Percentiles rank a stretch among this genome's conserved stretches.
Evolutionary conservation across 2,888 invertebrate genomes (phyloP).

Genomic region (Erebia epiphron): DNA sequence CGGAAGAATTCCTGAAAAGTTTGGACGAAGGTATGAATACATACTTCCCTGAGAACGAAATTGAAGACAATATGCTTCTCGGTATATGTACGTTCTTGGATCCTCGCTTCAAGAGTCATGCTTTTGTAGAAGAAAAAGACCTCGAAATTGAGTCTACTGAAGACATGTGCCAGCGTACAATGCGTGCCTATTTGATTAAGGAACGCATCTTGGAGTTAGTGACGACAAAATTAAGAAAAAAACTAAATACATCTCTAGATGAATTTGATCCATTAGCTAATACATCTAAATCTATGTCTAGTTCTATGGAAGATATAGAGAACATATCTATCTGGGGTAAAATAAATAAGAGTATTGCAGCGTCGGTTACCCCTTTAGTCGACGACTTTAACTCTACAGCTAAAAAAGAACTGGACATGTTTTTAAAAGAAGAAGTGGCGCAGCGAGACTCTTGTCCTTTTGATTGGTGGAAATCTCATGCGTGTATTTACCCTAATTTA

Average conservation of each 20-base stretch:
- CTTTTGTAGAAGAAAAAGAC: slow-evolving; percentile 21
- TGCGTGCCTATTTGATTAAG: slow-evolving; percentile 8
- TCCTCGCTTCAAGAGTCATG: slow-evolving; percentile 32
- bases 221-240: background rate
- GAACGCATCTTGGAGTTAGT: background rate
- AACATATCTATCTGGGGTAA: slow-evolving; percentile 33
- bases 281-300: background rate
- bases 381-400: slow-evolving; percentile 7
- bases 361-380: background rate
- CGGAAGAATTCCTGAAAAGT: background rate
- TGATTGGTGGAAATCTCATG: slow-evolving; percentile 34
- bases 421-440: slow-evolving; percentile 24
- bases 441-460: slow-evolving; percentile 19
- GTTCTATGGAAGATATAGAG: slow-evolving; percentile 16
- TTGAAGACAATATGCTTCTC: slow-evolving; percentile 30
- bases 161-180: slow-evolving; percentile 10
- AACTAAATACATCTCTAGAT: background rate
- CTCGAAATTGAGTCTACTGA: background rate
- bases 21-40: slow-evolving; percentile 24
- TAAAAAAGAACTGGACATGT: slow-evolving; percentile 23
- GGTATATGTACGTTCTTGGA: slow-evolving; percentile 36
- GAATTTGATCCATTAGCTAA: background rate
- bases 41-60: slow-evolving; percentile 23
- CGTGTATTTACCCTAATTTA: slow-evolving; percentile 32
- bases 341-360: slow-evolving; percentile 33